Base-by-base conservation (phyloP, 2,888 invertebrate genomes). In the Mimumesa dahlbomi region DNA sequence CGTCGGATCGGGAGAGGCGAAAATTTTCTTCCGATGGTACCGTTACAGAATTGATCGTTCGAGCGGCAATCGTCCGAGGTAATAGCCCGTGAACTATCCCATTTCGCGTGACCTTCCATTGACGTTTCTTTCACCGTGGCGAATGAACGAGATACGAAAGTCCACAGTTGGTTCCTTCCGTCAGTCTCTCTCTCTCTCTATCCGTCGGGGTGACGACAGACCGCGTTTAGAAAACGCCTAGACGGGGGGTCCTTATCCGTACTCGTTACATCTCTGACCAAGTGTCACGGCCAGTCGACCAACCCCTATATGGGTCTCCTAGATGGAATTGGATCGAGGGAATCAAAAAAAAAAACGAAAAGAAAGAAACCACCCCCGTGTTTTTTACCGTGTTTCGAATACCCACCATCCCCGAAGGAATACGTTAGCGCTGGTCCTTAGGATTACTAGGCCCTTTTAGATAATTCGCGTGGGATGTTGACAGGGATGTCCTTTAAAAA, bases 271-370 rank as follows among this genome's bases (percentile, higher is more conserved):
- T 54, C 53, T 54, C 61, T 57, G 38, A 18, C 18, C 45, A 13
- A 45, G 19, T 22, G 38, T 62, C 45, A 64, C 50, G 69, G 67
- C 62, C 11, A 66, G 73, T 42, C 68, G 57, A 49, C 66, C 22
- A 73, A 73, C 73, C n/a, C n/a, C n/a, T n/a, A n/a, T n/a, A n/a
- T n/a, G n/a, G n/a, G n/a, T n/a, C n/a, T n/a, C n/a, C n/a, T n/a
- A 70, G 72, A 77, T 72, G 77, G 81, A 81, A 81, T 82, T 82
- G 82, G 82, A 82, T 82, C 82, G 79, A 74, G 76, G 79, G 70
- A 59, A 25, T 5, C 4, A 25, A 25, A 7, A 25, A 25, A 7
- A 25, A 25, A n/a, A n/a, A n/a, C n/a, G n/a, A n/a, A n/a, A n/a
- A n/a, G n/a, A n/a, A n/a, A n/a, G n/a, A n/a, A n/a, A n/a, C n/a